These are phyloP conservation scores for Colius striatus DNA, from an alignment of 2,113 vertebrate genomes.

Conservation along the genomic window DNA sequence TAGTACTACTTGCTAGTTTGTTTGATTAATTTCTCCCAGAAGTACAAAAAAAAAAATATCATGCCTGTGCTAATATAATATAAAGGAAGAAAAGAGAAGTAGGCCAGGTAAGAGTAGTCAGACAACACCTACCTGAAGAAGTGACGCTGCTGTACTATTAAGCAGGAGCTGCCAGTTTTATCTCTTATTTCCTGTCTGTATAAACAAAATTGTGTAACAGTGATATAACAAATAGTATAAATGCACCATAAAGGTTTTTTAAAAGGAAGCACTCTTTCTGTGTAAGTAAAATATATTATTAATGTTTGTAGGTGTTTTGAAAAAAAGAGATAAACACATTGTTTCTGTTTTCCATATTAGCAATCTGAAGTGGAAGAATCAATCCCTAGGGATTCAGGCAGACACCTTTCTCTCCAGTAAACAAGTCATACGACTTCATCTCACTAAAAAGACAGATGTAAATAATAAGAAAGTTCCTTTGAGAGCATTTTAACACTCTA, in stretches of 20 bases:
- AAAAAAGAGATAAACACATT: neutral
- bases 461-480: neutral
- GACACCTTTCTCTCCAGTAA: neutral
- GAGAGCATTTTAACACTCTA: neutral
- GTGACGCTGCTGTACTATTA: neutral
- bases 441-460: neutral
- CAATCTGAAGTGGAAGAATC: neutral
- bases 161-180: neutral
- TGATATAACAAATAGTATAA: neutral
- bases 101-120: neutral
- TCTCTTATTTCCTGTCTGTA: neutral
- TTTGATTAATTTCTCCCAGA: neutral
- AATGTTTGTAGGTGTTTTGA: neutral
- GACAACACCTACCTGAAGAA: neutral
- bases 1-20: accelerated
- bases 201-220: neutral
- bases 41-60: neutral
- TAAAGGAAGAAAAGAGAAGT: neutral
- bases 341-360: neutral
- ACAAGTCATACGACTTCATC: neutral
- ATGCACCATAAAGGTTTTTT: neutral
- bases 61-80: neutral
- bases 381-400: neutral
- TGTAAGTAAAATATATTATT: neutral
- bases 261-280: neutral